These are phyloP conservation scores for Erebia ligea DNA, from an alignment of 2,888 invertebrate genomes.

Conservation along the genomic window DNA sequence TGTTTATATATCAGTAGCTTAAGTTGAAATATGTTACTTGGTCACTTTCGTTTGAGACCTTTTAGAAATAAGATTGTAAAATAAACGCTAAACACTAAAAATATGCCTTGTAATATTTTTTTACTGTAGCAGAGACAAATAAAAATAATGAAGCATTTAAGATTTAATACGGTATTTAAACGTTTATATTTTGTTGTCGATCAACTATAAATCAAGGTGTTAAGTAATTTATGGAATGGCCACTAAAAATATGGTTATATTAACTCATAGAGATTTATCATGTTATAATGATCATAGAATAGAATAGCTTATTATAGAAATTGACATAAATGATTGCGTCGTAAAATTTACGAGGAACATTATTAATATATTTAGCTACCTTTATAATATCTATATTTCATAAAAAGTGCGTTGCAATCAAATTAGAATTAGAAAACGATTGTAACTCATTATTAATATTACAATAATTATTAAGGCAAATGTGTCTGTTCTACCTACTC, in stretches of 20 bases:
- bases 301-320: constrained; percentile 7
- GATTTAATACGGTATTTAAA: neutral
- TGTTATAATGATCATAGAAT: constrained; percentile 6
- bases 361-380: constrained; percentile 3
- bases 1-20: constrained; percentile 30
- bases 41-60: constrained; percentile 27
- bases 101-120: neutral
- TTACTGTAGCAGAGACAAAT: neutral
- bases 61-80: neutral
- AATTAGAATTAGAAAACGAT: neutral
- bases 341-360: constrained; percentile 13
- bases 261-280: constrained; percentile 1
- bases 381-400: no score
- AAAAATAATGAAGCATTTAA: constrained; percentile 1
- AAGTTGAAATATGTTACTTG: constrained; percentile 20
- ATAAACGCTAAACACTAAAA: neutral
- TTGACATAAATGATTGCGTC: constrained; percentile 3
- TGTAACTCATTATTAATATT: no score
- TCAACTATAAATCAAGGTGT: neutral
- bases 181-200: neutral
- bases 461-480: no score
- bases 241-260: constrained; percentile 3
- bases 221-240: neutral
- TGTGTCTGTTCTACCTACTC: no score
- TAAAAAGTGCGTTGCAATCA: neutral